A percentile compares a stretch with the other conserved stretches of the same genome.
Evolutionary conservation across 2,888 invertebrate genomes (phyloP).

Genomic region (Choristoneura rosaceana): DNA sequence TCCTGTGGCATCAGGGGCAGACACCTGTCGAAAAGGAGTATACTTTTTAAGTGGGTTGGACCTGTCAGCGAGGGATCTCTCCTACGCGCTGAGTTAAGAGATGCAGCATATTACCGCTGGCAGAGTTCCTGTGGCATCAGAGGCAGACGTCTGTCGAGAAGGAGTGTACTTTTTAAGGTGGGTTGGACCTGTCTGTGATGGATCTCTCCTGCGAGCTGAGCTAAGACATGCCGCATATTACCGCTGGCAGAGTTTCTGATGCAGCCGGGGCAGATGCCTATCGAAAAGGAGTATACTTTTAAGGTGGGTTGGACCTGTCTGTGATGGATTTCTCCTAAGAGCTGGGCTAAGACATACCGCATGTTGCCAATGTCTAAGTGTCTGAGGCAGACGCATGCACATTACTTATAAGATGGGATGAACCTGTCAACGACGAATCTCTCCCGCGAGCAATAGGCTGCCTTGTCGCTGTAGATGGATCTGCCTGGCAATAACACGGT

Average conservation of each 20-base stretch:
- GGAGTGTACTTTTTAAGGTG: constrained; percentile 54
- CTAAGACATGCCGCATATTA: no score
- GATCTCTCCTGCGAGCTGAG: constrained; percentile 89
- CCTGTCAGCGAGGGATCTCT: background rate
- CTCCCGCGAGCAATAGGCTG: constrained; percentile 82
- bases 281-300: constrained; percentile 92
- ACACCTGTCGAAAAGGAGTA: constrained; percentile 91
- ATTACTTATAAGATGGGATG: no score
- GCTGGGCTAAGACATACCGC: no score
- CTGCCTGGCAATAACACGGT: no score
- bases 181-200: constrained; percentile 90
- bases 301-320: constrained; percentile 73
- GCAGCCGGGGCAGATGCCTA: constrained; percentile 84
- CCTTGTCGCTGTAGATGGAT: no score
- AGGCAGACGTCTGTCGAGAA: no score
- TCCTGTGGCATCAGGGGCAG: constrained; percentile 83
- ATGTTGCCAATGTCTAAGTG: no score
- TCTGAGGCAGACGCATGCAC: no score
- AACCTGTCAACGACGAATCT: constrained; percentile 94
- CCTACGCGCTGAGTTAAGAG: no score
- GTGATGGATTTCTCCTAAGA: no score
- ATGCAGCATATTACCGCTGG: no score
- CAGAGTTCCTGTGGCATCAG: no score
- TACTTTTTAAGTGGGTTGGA: constrained; percentile 86
- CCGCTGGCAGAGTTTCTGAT: constrained; percentile 42